These are phyloP conservation scores for Microcebus griseorufus DNA, from an alignment of 2,113 vertebrate genomes.

Conservation along the genomic window DNA sequence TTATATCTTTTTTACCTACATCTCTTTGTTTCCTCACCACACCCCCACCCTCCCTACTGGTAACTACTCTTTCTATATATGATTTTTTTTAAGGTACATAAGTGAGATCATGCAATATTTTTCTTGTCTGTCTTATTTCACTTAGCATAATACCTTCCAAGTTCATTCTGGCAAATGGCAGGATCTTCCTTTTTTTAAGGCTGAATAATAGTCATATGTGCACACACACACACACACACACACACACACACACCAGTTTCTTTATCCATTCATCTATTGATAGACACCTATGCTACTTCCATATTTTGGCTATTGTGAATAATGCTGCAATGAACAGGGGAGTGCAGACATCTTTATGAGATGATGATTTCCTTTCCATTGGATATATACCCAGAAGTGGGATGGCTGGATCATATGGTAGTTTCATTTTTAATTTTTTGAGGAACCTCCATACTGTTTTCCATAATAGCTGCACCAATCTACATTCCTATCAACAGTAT, in stretches of 20 bases:
- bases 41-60: neutral
- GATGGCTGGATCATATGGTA: neutral
- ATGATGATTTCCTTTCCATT: neutral
- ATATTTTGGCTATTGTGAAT: neutral
- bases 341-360: neutral
- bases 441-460: no score
- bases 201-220: neutral
- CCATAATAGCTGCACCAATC: no score
- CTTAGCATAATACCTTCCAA: neutral
- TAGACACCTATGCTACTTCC: neutral
- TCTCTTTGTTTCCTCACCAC: neutral
- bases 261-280: neutral
- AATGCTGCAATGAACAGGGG: neutral
- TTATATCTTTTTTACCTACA: neutral
- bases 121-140: neutral
- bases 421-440: neutral
- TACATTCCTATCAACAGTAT: no score
- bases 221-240: neutral
- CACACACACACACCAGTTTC: neutral
- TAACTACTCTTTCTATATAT: neutral
- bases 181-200: neutral
- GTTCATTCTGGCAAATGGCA: neutral
- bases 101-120: neutral
- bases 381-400: neutral
- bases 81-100: neutral